phyloP scores from a whole-genome alignment of 2,888 invertebrate species.

The Eristalis intricaria region DNA sequence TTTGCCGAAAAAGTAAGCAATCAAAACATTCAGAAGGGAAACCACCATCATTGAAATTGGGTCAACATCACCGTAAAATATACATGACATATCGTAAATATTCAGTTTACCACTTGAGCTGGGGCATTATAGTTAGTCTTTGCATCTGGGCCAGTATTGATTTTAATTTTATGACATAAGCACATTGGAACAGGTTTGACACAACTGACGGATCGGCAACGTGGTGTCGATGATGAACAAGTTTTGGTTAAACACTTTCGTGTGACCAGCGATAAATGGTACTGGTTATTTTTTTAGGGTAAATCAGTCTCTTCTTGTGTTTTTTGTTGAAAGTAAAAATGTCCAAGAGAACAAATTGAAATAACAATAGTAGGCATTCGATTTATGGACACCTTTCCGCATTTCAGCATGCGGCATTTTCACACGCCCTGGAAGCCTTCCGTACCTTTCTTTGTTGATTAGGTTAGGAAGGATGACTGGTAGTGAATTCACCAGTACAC shows the following conservation, averaged over 20 bases:
- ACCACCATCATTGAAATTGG: constrained; percentile 59
- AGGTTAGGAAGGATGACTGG: too few relatives aligned
- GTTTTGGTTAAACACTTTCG: not conserved
- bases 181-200: constrained; percentile 4
- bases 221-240: not conserved
- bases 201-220: constrained; percentile 44
- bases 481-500: too few relatives aligned
- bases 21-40: constrained; percentile 46
- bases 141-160: not conserved
- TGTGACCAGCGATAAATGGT: not conserved
- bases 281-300: not conserved
- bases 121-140: constrained; percentile 20
- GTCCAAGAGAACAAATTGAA: too few relatives aligned
- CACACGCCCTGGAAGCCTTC: too few relatives aligned
- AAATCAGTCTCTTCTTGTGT: not conserved
- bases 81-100: constrained; percentile 69
- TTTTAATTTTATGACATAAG: constrained; percentile 28
- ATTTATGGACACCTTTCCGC: too few relatives aligned
- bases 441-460: too few relatives aligned
- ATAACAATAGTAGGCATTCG: too few relatives aligned
- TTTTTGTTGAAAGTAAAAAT: too few relatives aligned
- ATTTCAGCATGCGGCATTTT: too few relatives aligned
- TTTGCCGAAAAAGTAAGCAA: constrained; percentile 39
- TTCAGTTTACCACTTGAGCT: constrained; percentile 31
- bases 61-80: constrained; percentile 63